These are phyloP conservation scores for Euproctis similis DNA, from an alignment of 2,888 invertebrate species.

Conservation along the genomic window DNA sequence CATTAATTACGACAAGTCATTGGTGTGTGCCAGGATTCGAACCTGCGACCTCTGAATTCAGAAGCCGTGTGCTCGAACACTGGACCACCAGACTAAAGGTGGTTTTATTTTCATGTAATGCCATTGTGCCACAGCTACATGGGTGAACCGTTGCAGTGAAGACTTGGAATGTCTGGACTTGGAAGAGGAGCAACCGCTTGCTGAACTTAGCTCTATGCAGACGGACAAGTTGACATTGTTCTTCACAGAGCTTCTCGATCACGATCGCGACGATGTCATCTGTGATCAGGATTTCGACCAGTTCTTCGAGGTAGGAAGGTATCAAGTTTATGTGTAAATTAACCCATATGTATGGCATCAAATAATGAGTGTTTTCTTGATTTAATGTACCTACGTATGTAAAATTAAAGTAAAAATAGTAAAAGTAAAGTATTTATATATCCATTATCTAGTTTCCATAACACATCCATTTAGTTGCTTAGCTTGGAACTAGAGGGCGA, in stretches of 20 bases:
- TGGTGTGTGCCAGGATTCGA: too few relatives aligned
- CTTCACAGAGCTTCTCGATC: conserved; percentile 81
- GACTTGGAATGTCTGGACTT: conserved; percentile 76
- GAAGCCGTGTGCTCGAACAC: too few relatives aligned
- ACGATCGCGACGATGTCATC: conserved; percentile 83
- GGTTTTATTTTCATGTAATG: not conserved
- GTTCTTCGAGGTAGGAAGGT: conserved; percentile 64
- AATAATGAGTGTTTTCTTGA: too few relatives aligned
- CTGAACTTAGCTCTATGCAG: conserved; percentile 77
- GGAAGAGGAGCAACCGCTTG: conserved; percentile 68
- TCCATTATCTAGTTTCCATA: too few relatives aligned
- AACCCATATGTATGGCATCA: conserved; percentile 3
- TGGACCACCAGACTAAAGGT: not conserved
- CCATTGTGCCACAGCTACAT: conserved; percentile 75
- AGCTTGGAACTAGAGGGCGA: too few relatives aligned
- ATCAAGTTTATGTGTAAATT: too few relatives aligned
- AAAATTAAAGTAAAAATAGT: too few relatives aligned
- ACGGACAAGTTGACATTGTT: conserved; percentile 82
- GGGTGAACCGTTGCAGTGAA: conserved; percentile 83
- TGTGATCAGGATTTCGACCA: conserved; percentile 82
- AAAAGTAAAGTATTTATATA: too few relatives aligned
- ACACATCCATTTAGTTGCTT: too few relatives aligned
- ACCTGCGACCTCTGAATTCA: too few relatives aligned
- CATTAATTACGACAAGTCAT: too few relatives aligned
- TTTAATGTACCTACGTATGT: too few relatives aligned